Evolutionary conservation across 1,140 invertebrate genomes (phyloP).

Genomic region (Acromyrmex echinatior): DNA sequence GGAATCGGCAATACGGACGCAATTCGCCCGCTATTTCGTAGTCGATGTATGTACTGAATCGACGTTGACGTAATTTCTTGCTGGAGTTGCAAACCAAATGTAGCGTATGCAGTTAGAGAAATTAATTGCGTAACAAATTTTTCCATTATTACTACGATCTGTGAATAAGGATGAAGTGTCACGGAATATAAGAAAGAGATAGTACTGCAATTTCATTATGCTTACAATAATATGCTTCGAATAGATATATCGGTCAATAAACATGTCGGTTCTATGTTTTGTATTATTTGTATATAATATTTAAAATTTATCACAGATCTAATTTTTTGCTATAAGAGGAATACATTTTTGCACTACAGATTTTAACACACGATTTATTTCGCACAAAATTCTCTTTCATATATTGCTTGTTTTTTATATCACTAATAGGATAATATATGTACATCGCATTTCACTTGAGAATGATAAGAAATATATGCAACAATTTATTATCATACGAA

Average conservation of each 20-base stretch:
- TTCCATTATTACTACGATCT: neutral
- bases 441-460: too few relatives aligned
- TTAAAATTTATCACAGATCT: too few relatives aligned
- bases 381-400: too few relatives aligned
- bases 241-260: neutral
- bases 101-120: neutral
- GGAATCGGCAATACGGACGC: neutral
- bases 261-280: neutral
- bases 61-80: slow-evolving; percentile 3
- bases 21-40: slow-evolving; percentile 8
- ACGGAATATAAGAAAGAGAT: neutral
- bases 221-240: neutral
- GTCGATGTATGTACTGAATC: neutral
- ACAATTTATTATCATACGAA: too few relatives aligned
- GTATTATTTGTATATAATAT: neutral
- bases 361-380: too few relatives aligned
- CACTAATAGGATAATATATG: too few relatives aligned
- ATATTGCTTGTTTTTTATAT: too few relatives aligned
- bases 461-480: too few relatives aligned
- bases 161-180: neutral
- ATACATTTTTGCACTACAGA: too few relatives aligned
- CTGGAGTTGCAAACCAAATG: neutral
- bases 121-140: neutral
- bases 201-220: neutral
- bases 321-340: too few relatives aligned